Conservation (phyloP, 2,888 invertebrate genomes). For the Hoplodrina blanda region DNA sequence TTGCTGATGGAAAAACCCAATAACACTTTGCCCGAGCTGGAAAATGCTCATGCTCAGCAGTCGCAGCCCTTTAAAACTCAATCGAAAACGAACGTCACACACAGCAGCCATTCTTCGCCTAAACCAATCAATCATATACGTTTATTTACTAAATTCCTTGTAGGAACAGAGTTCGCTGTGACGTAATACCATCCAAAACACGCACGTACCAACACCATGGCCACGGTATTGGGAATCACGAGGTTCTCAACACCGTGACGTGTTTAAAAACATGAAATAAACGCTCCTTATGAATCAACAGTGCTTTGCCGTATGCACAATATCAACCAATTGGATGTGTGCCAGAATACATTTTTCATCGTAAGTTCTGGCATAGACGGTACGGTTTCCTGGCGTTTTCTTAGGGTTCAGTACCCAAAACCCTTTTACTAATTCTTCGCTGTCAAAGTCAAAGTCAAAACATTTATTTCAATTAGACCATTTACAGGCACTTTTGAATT, state of each 20-base stretch:
- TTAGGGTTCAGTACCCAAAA: too few species aligned
- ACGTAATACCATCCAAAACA: constrained; percentile 29
- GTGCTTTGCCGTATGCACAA: constrained; percentile 63
- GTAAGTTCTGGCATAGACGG: constrained; percentile 56
- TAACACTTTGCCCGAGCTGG: too few species aligned
- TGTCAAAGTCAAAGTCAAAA: too few species aligned
- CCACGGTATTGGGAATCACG: constrained; percentile 25
- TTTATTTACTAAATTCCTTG: constrained; percentile 48
- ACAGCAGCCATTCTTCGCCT: constrained; percentile 32
- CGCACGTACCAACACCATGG: constrained; percentile 4
- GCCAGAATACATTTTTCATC: constrained; percentile 66
- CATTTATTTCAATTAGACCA: too few species aligned
- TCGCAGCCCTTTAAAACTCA: constrained; percentile 3
- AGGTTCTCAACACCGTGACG: constrained; percentile 44
- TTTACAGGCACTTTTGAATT: too few species aligned
- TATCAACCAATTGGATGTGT: constrained; percentile 61
- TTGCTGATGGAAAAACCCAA: too few species aligned
- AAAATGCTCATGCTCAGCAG: too few species aligned
- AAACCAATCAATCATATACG: constrained; percentile 46
- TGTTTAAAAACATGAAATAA: constrained; percentile 62
- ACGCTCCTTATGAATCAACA: constrained; percentile 63
- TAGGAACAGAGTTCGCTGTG: constrained; percentile 29
- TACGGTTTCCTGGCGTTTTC: constrained; percentile 50
- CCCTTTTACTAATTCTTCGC: too few species aligned
- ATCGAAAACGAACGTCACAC: constrained; percentile 42